Evolutionary conservation across 2,888 invertebrate genomes (phyloP).

Genomic region (Ectemnius lituratus): DNA sequence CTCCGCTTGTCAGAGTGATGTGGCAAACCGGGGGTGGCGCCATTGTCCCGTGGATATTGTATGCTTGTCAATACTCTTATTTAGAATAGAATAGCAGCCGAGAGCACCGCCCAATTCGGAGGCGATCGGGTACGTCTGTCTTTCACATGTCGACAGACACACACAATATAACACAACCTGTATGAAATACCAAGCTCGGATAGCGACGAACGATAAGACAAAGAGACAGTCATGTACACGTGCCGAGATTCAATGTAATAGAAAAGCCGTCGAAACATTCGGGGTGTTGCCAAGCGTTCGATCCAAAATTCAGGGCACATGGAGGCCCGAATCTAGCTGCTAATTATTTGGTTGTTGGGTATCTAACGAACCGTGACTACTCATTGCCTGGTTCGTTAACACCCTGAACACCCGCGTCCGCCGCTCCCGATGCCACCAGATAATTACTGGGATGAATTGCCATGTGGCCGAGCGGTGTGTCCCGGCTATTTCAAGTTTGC

Average conservation of each 20-base stretch:
- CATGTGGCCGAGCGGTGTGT: slow-evolving; percentile 31
- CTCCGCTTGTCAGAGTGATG: no score
- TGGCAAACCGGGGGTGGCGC: neutral
- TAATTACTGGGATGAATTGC: slow-evolving; percentile 55
- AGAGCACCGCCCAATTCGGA: slow-evolving; percentile 3
- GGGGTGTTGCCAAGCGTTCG: neutral
- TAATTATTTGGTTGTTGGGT: slow-evolving; percentile 70
- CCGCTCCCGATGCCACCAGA: slow-evolving; percentile 40
- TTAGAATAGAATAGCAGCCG: slow-evolving; percentile 7
- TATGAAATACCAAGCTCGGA: slow-evolving; percentile 1
- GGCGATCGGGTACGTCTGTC: neutral
- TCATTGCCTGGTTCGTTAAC: slow-evolving; percentile 71
- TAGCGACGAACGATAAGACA: slow-evolving; percentile 4
- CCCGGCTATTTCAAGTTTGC: slow-evolving; percentile 30
- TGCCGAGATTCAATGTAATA: neutral
- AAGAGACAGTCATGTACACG: neutral
- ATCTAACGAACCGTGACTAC: slow-evolving; percentile 68
- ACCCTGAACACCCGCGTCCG: slow-evolving; percentile 36
- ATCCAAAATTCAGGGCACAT: slow-evolving; percentile 41
- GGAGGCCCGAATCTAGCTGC: slow-evolving; percentile 46
- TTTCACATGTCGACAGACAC: neutral
- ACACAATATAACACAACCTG: neutral
- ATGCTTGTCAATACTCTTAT: slow-evolving; percentile 17
- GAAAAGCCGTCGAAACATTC: slow-evolving; percentile 5
- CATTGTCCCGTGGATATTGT: slow-evolving; percentile 10